A percentile compares a stretch with the other conserved stretches of the same genome.
Evolutionary conservation across 2,797 vertebrate genomes (phyloP).

Genomic region (Pseudocheirus occidentalis): DNA sequence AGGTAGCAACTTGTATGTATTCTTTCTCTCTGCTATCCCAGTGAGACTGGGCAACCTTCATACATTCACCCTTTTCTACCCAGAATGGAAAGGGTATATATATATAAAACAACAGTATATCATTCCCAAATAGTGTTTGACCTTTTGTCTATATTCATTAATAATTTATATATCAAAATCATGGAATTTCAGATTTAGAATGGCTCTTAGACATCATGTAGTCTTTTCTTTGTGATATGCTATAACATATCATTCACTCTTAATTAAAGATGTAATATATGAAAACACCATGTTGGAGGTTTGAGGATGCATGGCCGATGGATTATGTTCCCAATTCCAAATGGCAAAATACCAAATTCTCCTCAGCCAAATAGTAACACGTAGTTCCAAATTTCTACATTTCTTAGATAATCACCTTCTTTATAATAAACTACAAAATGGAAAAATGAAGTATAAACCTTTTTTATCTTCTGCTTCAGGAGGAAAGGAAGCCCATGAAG

Average conservation of each 20-base stretch:
- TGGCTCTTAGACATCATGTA: not conserved
- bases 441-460: not conserved
- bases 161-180: not conserved
- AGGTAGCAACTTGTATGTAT: not conserved
- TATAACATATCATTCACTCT: slow-evolving; percentile 24
- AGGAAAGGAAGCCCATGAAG: not conserved
- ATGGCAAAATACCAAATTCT: not conserved
- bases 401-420: slow-evolving; percentile 11
- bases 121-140: not conserved
- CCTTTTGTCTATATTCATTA: not conserved
- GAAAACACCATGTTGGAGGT: slow-evolving; percentile 21
- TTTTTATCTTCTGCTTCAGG: not conserved
- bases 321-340: slow-evolving; percentile 32
- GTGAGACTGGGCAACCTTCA: not conserved
- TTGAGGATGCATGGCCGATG: not conserved
- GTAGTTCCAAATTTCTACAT: not conserved
- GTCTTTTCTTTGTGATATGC: not conserved
- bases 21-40: not conserved
- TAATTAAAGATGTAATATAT: slow-evolving; percentile 12
- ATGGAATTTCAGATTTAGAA: not conserved
- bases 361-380: not conserved
- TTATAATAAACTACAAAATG: not conserved
- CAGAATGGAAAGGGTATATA: not conserved
- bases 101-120: not conserved
- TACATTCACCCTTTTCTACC: not conserved